Base-by-base conservation (phyloP, 2,797 vertebrate species). In the Jordanella pulchra region DNA sequence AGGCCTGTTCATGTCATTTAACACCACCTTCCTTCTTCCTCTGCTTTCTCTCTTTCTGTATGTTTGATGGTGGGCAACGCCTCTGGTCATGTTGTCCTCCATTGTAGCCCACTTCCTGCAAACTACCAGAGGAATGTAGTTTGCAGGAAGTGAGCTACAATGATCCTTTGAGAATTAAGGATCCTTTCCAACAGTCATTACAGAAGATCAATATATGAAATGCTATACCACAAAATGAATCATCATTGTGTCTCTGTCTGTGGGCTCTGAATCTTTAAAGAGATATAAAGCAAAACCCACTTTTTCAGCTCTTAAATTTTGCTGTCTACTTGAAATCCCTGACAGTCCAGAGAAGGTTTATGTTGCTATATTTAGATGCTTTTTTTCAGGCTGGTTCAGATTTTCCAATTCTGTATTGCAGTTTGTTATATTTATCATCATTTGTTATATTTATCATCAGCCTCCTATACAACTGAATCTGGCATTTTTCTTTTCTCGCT, bases 71-170 rank as follows among this genome's bases (percentile, higher is more conserved):
- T 76, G 80, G 86, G 89, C 86, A 84, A 89, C 86, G 88, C 92
- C 92, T 91, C 87, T 86, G 86, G 89, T 90, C 87, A 86, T 91
- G 87, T 91, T 90, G 89, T 88, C 75, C 83, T 84, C 88, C 85
- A 91, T 93, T 93, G 92, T 93, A 69, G 44, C 69, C 86, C 79
- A 83, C 85, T 92, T 93, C 93, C 92, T 93, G 89, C 92, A 88
- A 93, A 92, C 89, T 77, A 87, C 82, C 80, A 80, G 63, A 89
- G 82, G 90, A 93, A 93, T 93, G 87, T 67, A 76, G n/a, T n/a
- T n/a, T n/a, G n/a, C n/a, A n/a, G n/a, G n/a, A n/a, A n/a, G n/a
- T n/a, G n/a, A n/a, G n/a, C n/a, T n/a, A 85, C 68, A 67, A 79
- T 81, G 79, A 81, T 78, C 84, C 89, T 89, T 91, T 90, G 81